Conservation (phyloP, 2,797 vertebrate species). For the Strix occidentalis region DNA sequence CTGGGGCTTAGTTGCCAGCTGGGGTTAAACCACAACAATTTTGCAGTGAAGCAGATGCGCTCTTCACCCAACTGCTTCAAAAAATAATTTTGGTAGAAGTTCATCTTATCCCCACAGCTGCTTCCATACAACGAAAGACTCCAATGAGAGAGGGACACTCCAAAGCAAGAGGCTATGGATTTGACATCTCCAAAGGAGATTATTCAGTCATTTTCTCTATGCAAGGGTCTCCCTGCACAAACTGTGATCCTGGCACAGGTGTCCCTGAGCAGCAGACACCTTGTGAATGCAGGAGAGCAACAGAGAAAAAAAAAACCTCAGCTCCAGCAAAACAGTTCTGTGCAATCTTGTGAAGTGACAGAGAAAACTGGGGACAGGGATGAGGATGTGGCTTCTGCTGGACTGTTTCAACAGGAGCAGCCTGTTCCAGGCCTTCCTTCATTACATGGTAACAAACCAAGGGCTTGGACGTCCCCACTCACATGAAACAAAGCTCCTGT, state of each 20-base stretch:
- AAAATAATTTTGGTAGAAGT: not conserved
- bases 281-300: not conserved
- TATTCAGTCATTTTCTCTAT: not conserved
- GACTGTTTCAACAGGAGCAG: not conserved
- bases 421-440: not conserved
- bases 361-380: not conserved
- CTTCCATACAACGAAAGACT: constrained; percentile 2
- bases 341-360: not conserved
- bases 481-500: not conserved
- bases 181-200: not conserved
- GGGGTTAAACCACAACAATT: not conserved
- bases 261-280: not conserved
- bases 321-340: not conserved
- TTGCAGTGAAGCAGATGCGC: not conserved
- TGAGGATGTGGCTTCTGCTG: not conserved
- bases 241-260: fast-evolving
- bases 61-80: not conserved
- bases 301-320: not conserved
- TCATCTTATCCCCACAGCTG: not conserved
- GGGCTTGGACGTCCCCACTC: not conserved
- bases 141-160: not conserved
- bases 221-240: not conserved
- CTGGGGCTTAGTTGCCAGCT: too few relatives aligned
- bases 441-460: not conserved
- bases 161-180: not conserved